Evolutionary conservation across 2,888 invertebrate species (phyloP), one percentile per base, ranked within the genome.

Genomic region (Aphrophora alni): DNA sequence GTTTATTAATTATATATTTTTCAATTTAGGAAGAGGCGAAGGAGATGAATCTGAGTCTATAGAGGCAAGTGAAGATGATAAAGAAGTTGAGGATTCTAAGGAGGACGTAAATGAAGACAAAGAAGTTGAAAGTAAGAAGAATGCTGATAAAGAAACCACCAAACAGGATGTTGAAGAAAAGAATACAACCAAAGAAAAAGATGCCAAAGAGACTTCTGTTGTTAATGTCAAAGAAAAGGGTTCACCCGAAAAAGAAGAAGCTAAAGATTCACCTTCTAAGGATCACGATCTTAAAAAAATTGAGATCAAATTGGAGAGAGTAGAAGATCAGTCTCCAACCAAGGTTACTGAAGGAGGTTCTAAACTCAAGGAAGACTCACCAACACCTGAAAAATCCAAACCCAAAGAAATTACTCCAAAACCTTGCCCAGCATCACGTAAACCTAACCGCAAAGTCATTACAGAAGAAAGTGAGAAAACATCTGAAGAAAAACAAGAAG

Each of bases 41-140:
- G 72, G 86, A 86, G 28, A 87, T 84, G 75, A 86, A 85, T 0
- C 75, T 86, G n/a, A 87, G 86, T 28, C 87, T 87, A 75, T 17
- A 38, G 87, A 88, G 77, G 87, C 87, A 0, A 84, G 86, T 0
- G 87, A 87, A 2, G 88, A 88, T 75, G 76, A 87, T 87, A n/a
- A 87, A 87, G 76, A 85, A 86, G 14, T 86, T 86, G 70, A 85
- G 86, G 82, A 86, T 84, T 3, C 26, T 24, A 73, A 73, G n/a
- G 14, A 71, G 38, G 33, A 33, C 3, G 38, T 38, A 38, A 1
- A 7, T 7, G 68, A 82, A 69, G 74, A 69, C 4, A 38, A 77
- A 17, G 82, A 82, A 74, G 74, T 72, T 38, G 17, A 0, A 10
- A 78, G 33, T 26, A 28, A 80, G 17, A 73, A 75, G 14, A 77